Evolutionary conservation across 2,888 invertebrate genomes (phyloP).

Genomic region (Catonia carolina): DNA sequence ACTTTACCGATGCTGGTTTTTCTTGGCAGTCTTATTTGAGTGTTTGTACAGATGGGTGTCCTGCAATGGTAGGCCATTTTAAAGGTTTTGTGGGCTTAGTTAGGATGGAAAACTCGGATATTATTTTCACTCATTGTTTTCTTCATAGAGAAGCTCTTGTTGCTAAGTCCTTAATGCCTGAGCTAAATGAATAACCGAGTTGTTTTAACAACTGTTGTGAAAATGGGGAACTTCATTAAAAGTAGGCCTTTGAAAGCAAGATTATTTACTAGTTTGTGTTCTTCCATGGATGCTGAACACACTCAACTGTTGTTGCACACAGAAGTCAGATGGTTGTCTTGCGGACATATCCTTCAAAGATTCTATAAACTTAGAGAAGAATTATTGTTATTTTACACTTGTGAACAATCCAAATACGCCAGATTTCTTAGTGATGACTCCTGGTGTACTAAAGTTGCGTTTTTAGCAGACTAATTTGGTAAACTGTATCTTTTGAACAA

Average conservation of each 20-base stretch:
- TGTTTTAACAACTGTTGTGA: not conserved
- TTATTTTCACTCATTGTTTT: too few relatives aligned
- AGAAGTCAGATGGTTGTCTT: constrained; percentile 6
- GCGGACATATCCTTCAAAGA: not conserved
- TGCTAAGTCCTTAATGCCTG: too few relatives aligned
- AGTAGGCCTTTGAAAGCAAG: not conserved
- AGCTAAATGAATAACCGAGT: too few relatives aligned
- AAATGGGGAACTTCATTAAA: not conserved
- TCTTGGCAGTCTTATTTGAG: constrained; percentile 27
- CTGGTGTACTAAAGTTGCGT: too few relatives aligned
- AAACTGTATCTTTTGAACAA: too few relatives aligned
- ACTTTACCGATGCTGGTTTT: constrained; percentile 28
- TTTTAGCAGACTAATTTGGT: too few relatives aligned
- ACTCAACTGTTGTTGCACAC: not conserved
- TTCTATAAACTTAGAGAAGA: constrained; percentile 6
- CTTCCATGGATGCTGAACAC: constrained; percentile 15
- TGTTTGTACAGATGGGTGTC: constrained; percentile 23
- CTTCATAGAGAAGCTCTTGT: too few relatives aligned
- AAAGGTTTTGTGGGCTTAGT: too few relatives aligned
- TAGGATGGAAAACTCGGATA: too few relatives aligned
- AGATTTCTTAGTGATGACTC: too few relatives aligned
- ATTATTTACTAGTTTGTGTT: constrained; percentile 4
- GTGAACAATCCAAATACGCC: too few relatives aligned
- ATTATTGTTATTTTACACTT: not conserved
- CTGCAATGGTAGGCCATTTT: not conserved